phyloP scores from a whole-genome alignment of 2,113 vertebrate genomes.

The Euleptes europaea region DNA sequence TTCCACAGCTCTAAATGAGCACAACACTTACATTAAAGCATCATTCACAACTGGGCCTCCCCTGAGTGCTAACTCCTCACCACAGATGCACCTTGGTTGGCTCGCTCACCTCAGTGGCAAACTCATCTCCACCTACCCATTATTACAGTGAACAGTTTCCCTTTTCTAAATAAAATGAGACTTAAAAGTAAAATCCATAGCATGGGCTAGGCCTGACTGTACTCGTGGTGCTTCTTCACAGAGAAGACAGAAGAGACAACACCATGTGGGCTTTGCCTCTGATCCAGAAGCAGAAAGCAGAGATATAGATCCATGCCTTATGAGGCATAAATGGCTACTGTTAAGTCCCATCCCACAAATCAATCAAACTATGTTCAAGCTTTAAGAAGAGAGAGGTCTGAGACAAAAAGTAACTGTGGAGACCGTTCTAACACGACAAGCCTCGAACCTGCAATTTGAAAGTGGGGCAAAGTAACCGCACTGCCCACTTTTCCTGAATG shows the following conservation, averaged over 20 bases:
- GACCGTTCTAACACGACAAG: neutral
- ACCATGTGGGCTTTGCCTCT: neutral
- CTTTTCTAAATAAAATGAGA: neutral
- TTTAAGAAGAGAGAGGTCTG: neutral
- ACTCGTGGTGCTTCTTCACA: neutral
- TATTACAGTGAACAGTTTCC: neutral
- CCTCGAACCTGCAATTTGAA: neutral
- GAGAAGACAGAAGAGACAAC: neutral
- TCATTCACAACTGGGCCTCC: neutral
- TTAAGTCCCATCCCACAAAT: neutral
- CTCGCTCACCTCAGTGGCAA: neutral
- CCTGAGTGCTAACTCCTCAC: neutral
- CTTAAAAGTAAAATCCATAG: neutral
- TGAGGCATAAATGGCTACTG: constrained; percentile 8
- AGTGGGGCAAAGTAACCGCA: neutral
- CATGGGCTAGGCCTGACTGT: neutral
- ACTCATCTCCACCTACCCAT: neutral
- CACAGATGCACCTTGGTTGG: neutral
- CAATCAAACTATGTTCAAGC: neutral
- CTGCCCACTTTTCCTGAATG: neutral
- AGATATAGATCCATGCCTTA: constrained; percentile 6
- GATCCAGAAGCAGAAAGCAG: neutral
- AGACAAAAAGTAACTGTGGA: neutral
- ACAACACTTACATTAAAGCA: neutral
- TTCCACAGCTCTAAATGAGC: neutral